phyloP scores from a whole-genome alignment of 2,113 vertebrate genomes.

The Tautogolabrus adspersus region DNA sequence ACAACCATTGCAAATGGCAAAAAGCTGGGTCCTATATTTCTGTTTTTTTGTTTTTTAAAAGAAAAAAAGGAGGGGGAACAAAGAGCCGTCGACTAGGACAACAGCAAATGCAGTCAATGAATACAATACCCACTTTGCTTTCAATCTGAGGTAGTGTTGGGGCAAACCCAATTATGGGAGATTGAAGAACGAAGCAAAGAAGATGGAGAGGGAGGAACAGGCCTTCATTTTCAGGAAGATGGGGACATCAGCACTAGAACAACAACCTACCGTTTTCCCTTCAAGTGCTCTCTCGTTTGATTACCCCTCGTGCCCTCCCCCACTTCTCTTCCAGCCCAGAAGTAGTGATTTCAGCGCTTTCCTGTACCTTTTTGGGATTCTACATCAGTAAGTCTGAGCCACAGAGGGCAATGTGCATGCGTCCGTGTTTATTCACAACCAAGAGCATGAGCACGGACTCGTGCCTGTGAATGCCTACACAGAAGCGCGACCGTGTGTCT shows the following conservation, averaged over 20 bases:
- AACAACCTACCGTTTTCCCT: constrained; percentile 59
- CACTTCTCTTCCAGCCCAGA: constrained; percentile 36
- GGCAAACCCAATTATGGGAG: constrained; percentile 51
- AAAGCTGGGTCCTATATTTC: constrained; percentile 43
- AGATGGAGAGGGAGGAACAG: constrained; percentile 52
- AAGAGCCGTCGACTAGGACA: neutral
- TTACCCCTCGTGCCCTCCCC: constrained; percentile 56
- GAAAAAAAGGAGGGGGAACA: neutral
- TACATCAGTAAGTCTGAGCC: constrained; percentile 43
- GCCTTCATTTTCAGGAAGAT: constrained; percentile 48
- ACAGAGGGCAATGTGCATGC: constrained; percentile 45
- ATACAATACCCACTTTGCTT: constrained; percentile 69
- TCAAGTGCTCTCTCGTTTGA: constrained; percentile 70
- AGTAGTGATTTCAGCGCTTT: constrained; percentile 56
- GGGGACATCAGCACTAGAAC: constrained; percentile 44
- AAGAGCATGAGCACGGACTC: neutral
- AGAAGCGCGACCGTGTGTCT: constrained; percentile 41
- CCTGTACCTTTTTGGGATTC: constrained; percentile 57
- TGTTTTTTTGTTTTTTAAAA: constrained; percentile 24
- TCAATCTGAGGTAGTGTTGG: constrained; percentile 40
- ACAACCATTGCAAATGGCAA: constrained; percentile 41
- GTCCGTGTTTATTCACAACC: constrained; percentile 28
- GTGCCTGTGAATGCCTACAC: constrained; percentile 36
- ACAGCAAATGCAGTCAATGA: constrained; percentile 36
- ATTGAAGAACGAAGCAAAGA: constrained; percentile 62